Percentiles rank a stretch among this genome's conserved stretches.
Evolutionary conservation across 2,113 vertebrate genomes (phyloP).

Genomic region (Atherinomorus stipes): DNA sequence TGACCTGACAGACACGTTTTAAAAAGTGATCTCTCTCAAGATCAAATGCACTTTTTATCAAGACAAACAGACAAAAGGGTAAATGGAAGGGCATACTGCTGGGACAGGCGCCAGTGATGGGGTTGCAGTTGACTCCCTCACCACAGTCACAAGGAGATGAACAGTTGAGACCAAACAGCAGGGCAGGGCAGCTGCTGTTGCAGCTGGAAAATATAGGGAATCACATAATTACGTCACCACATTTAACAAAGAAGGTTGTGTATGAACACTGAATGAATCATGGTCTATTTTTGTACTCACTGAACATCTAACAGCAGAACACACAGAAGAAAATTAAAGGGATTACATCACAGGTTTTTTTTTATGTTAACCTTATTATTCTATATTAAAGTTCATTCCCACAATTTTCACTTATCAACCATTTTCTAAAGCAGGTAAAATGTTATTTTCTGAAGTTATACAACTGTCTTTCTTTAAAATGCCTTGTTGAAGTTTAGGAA

Average conservation of each 20-base stretch:
- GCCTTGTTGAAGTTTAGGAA: neutral
- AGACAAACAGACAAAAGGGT: neutral
- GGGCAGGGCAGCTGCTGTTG: conserved; percentile 88
- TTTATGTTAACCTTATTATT: neutral
- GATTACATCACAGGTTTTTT: neutral
- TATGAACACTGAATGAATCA: conserved; percentile 10
- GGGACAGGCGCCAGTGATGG: conserved; percentile 84
- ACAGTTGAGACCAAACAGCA: conserved; percentile 90
- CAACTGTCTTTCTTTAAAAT: neutral
- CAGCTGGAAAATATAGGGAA: conserved; percentile 82
- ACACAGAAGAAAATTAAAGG: neutral
- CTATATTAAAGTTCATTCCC: neutral
- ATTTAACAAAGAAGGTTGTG: neutral
- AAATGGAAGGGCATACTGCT: conserved; percentile 80
- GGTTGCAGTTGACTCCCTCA: conserved; percentile 81
- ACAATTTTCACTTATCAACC: neutral
- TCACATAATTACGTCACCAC: conserved; percentile 14
- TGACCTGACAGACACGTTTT: conserved; percentile 68
- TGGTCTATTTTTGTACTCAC: conserved; percentile 12
- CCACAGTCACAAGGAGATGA: conserved; percentile 86
- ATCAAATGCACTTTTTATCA: neutral
- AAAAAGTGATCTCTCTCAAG: neutral
- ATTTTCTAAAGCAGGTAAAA: neutral
- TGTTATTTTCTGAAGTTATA: neutral
- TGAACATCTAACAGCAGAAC: neutral